Percentiles rank a stretch among this genome's conserved stretches.
Conservation (phyloP, 2,113 vertebrate genomes). For the Eptesicus fuscus region DNA sequence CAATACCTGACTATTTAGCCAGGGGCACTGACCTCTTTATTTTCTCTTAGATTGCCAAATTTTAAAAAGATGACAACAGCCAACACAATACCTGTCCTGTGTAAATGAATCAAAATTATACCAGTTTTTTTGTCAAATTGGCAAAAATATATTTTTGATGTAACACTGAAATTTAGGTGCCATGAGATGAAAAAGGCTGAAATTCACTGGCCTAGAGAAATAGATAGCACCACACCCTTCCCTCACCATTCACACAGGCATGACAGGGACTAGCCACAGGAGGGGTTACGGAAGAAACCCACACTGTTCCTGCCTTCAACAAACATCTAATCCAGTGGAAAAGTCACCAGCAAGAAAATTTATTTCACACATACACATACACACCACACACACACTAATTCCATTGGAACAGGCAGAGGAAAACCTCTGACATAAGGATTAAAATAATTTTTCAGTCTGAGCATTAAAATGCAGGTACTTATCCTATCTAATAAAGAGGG, state of each 20-base stretch:
- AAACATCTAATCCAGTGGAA: background rate
- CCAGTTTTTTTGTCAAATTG: background rate
- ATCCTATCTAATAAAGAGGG: too few relatives aligned
- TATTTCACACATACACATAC: background rate
- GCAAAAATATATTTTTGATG: background rate
- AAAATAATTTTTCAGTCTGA: background rate
- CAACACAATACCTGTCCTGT: background rate
- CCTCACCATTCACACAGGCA: background rate
- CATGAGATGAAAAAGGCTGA: background rate
- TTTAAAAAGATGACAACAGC: background rate
- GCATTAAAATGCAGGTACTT: background rate
- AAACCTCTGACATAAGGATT: background rate
- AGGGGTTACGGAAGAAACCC: background rate
- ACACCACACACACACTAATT: background rate
- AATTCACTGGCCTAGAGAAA: background rate
- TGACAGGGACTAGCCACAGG: background rate
- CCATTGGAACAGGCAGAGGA: background rate
- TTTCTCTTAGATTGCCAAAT: background rate
- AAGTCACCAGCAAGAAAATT: background rate
- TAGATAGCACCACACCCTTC: background rate
- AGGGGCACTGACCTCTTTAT: background rate
- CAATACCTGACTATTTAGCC: background rate
- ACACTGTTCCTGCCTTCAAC: background rate
- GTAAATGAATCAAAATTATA: background rate
- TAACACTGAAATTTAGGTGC: background rate